phyloP scores from a whole-genome alignment of 2,888 invertebrate species.

The Herminia tarsipennalis region DNA sequence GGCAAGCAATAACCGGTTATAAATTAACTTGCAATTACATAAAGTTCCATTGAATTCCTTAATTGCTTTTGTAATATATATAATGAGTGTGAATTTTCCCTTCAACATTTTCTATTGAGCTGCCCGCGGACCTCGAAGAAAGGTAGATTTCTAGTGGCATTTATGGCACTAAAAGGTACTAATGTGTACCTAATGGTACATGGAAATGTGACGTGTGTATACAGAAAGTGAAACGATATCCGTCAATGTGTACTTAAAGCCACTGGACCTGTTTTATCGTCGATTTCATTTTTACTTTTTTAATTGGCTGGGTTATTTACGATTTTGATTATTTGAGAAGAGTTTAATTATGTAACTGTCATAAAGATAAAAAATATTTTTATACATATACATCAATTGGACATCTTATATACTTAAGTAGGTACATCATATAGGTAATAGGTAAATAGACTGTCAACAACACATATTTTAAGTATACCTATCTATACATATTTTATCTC shows the following conservation, averaged over 20 bases:
- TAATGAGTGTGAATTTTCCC: slow-evolving; percentile 20
- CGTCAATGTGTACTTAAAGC: slow-evolving; percentile 24
- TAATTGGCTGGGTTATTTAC: slow-evolving; percentile 4
- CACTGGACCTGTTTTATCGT: slow-evolving; percentile 22
- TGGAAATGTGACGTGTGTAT: slow-evolving; percentile 30
- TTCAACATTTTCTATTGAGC: slow-evolving; percentile 20
- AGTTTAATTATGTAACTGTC: too few relatives aligned
- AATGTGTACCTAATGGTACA: slow-evolving; percentile 25
- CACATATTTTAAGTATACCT: too few relatives aligned
- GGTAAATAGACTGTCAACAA: too few relatives aligned
- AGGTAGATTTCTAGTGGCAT: slow-evolving; percentile 27
- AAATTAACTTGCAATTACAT: too few relatives aligned
- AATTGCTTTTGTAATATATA: slow-evolving; percentile 13
- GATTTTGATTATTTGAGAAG: background rate
- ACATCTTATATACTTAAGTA: too few relatives aligned
- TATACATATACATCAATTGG: too few relatives aligned
- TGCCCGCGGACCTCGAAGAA: slow-evolving; percentile 14
- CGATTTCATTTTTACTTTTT: slow-evolving; percentile 15
- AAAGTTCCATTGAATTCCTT: slow-evolving; percentile 10
- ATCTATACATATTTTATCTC: too few relatives aligned
- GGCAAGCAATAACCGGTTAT: too few relatives aligned
- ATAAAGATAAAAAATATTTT: too few relatives aligned
- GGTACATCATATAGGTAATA: too few relatives aligned
- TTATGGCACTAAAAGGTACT: slow-evolving; percentile 19
- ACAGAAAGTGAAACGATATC: slow-evolving; percentile 39